Evolutionary conservation across 2,888 invertebrate species (phyloP).

Genomic region (Mythimna impura): DNA sequence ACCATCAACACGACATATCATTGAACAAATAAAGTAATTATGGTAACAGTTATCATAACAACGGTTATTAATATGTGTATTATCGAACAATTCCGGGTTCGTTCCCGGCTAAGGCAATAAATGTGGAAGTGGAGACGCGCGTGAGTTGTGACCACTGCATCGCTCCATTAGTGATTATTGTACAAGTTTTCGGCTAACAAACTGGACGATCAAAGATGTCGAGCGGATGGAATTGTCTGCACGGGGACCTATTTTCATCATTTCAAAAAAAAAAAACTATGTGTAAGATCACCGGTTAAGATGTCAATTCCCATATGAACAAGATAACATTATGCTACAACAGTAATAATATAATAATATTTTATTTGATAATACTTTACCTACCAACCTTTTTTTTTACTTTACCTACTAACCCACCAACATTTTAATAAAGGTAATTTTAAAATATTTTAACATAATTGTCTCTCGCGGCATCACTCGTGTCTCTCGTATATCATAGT

Average conservation of each 20-base stretch:
- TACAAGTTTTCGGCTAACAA: constrained; percentile 83
- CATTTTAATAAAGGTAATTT: too few species aligned
- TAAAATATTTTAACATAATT: too few species aligned
- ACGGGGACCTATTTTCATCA: background rate
- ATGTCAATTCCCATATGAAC: too few species aligned
- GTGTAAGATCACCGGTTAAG: too few species aligned
- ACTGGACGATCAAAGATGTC: constrained; percentile 72
- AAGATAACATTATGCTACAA: too few species aligned
- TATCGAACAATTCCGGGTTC: constrained; percentile 71
- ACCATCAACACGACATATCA: background rate
- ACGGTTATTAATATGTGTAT: constrained; percentile 44
- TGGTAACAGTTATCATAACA: constrained; percentile 11
- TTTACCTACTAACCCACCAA: too few species aligned
- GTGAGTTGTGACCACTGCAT: constrained; percentile 88
- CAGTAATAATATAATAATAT: too few species aligned
- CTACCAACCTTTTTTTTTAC: too few species aligned
- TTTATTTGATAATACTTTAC: too few species aligned
- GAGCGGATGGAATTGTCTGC: constrained; percentile 68
- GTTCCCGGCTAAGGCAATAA: constrained; percentile 53
- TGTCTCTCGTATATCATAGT: too few species aligned
- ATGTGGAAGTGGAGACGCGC: constrained; percentile 59
- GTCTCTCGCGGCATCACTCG: too few species aligned
- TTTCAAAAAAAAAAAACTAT: too few species aligned
- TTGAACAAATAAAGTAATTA: constrained; percentile 25
- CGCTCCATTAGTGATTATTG: constrained; percentile 90